A percentile compares a stretch with the other conserved stretches of the same genome.
phyloP scores from a whole-genome alignment of 2,797 vertebrate genomes.

The Pachyuromys duprasi region DNA sequence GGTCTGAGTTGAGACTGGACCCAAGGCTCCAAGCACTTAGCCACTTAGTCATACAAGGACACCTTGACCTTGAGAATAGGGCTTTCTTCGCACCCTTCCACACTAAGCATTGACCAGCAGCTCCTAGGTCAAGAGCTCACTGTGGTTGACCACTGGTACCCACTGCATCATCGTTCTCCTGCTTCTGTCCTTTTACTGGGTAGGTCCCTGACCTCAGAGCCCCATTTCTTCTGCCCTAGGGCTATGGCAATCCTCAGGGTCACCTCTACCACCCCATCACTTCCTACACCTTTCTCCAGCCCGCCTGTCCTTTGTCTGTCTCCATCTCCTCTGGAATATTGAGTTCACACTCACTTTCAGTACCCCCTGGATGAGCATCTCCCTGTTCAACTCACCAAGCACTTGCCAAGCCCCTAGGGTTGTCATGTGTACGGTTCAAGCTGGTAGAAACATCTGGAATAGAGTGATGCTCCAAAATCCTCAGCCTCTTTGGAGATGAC shows the following conservation, averaged over 20 bases:
- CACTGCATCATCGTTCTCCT: fast-evolving
- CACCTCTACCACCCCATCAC: background rate
- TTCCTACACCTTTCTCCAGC: background rate
- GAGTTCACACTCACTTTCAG: background rate
- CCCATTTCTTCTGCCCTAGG: background rate
- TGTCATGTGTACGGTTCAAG: background rate
- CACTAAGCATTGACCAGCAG: background rate
- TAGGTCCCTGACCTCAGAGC: background rate
- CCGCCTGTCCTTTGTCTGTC: background rate
- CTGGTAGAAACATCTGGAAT: background rate
- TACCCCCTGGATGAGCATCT: background rate
- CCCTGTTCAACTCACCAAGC: background rate
- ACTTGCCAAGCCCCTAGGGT: background rate
- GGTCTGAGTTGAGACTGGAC: conserved; percentile 9
- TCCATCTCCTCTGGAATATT: background rate
- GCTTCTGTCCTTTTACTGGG: fast-evolving
- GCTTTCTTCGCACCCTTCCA: background rate
- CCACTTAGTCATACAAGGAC: background rate
- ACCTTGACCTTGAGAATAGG: background rate
- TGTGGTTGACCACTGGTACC: background rate
- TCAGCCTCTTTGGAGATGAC: background rate
- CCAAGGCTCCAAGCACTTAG: background rate
- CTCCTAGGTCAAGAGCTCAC: background rate
- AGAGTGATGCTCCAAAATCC: background rate
- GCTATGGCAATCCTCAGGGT: background rate